phyloP scores from a whole-genome alignment of 2,888 invertebrate species.

The Parascotia fuliginaria region DNA sequence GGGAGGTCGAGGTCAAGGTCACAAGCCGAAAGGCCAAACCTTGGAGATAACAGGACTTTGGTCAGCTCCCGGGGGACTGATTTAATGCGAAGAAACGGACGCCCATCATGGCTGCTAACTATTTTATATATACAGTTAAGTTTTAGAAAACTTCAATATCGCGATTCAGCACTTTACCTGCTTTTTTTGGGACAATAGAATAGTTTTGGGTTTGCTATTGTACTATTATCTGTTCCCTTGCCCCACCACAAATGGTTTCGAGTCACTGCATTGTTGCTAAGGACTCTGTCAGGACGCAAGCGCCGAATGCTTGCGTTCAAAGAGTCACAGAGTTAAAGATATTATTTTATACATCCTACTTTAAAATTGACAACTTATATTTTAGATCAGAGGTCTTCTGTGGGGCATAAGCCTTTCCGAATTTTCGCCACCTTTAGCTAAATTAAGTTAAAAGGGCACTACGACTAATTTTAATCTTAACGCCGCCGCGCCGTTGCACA shows the following conservation, averaged over 20 bases:
- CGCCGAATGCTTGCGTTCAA: too few relatives aligned
- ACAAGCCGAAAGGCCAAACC: constrained; percentile 21
- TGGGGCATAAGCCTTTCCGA: too few relatives aligned
- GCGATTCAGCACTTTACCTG: constrained; percentile 70
- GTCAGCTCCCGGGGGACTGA: constrained; percentile 71
- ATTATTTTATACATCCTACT: too few relatives aligned
- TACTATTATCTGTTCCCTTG: constrained; percentile 31
- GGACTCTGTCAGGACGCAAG: not conserved
- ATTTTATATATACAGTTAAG: constrained; percentile 12
- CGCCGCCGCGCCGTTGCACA: too few relatives aligned
- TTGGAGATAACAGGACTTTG: constrained; percentile 47
- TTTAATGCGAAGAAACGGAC: constrained; percentile 79
- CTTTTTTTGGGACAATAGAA: constrained; percentile 49
- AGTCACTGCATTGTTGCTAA: not conserved
- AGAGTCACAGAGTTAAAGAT: too few relatives aligned
- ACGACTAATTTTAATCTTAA: too few relatives aligned
- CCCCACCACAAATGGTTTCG: not conserved
- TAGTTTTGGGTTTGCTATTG: constrained; percentile 51
- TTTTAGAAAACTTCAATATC: constrained; percentile 57
- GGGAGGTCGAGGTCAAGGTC: constrained; percentile 44
- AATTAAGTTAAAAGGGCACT: too few relatives aligned
- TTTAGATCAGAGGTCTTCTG: too few relatives aligned
- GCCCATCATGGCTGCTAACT: constrained; percentile 40
- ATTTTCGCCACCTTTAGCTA: too few relatives aligned
- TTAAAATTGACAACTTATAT: too few relatives aligned